Percentiles rank a stretch among this genome's conserved stretches.
Conservation (phyloP, 1,140 invertebrate genomes). For the Rhyacophila brunnea region DNA sequence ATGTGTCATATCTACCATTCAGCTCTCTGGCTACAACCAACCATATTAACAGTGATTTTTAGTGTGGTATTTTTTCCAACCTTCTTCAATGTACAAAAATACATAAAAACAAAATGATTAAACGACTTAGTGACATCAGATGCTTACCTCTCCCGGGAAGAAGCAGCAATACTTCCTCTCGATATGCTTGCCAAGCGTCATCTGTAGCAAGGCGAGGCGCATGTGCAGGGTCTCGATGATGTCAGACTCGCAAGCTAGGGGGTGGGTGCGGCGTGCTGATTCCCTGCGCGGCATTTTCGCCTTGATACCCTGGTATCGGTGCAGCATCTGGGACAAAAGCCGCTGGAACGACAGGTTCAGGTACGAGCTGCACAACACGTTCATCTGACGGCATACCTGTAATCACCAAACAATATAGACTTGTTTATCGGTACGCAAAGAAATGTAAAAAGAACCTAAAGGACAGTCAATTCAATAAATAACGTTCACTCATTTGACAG, state of each 20-base stretch:
- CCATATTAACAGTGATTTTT: no score
- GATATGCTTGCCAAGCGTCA: slow-evolving; percentile 90
- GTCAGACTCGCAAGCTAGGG: slow-evolving; percentile 81
- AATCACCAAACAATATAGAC: slow-evolving; percentile 36
- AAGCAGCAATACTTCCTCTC: slow-evolving; percentile 87
- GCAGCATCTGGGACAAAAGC: slow-evolving; percentile 75
- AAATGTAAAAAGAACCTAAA: no score
- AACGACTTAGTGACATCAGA: no score
- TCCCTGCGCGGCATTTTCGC: slow-evolving; percentile 86
- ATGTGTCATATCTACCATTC: no score
- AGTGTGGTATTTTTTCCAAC: no score
- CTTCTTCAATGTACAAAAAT: no score
- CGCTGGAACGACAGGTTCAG: slow-evolving; percentile 80
- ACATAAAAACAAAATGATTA: no score
- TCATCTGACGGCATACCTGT: slow-evolving; percentile 76
- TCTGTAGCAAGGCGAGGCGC: slow-evolving; percentile 81
- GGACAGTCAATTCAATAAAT: no score
- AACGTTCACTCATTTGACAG: no score
- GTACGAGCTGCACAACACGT: slow-evolving; percentile 71
- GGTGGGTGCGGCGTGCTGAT: slow-evolving; percentile 79
- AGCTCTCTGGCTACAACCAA: no score
- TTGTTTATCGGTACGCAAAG: neutral
- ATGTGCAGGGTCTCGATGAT: slow-evolving; percentile 88
- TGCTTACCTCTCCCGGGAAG: slow-evolving; percentile 78
- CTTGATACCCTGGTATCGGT: slow-evolving; percentile 80